Conservation (phyloP, 2,113 vertebrate genomes). For the Nothobranchius kuhntae region DNA sequence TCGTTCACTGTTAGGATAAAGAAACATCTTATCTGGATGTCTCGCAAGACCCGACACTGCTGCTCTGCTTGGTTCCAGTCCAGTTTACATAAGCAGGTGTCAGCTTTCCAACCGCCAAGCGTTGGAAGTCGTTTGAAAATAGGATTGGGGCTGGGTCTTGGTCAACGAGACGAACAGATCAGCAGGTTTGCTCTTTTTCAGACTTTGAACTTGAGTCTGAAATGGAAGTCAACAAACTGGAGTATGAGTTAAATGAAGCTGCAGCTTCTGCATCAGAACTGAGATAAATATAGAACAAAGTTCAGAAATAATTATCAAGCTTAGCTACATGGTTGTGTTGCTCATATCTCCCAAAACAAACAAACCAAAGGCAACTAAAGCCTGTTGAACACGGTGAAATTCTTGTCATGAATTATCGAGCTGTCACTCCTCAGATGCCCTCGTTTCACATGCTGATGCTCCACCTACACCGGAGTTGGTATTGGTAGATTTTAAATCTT, state of each 20-base stretch:
- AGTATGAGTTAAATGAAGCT: constrained; percentile 1
- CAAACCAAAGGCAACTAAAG: constrained; percentile 19
- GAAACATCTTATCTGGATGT: constrained; percentile 28
- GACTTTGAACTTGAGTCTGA: no score
- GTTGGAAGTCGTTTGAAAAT: constrained; percentile 36
- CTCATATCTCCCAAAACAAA: constrained; percentile 58
- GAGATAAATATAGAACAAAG: constrained; percentile 13
- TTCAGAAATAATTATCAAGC: constrained; percentile 43
- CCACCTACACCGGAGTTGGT: constrained; percentile 11
- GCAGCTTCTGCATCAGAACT: not conserved
- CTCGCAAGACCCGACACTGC: constrained; percentile 15
- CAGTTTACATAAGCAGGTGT: constrained; percentile 52
- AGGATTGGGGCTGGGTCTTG: not conserved
- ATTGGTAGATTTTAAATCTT: not conserved
- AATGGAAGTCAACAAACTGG: not conserved
- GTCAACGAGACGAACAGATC: not conserved
- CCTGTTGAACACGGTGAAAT: constrained; percentile 34
- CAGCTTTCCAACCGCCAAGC: constrained; percentile 61
- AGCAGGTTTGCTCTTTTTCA: not conserved
- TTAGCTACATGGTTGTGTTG: constrained; percentile 10
- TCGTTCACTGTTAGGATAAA: constrained; percentile 13
- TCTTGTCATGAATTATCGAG: constrained; percentile 36
- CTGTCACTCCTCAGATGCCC: constrained; percentile 17
- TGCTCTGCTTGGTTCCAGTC: constrained; percentile 21
- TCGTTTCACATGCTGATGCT: constrained; percentile 4